These are phyloP conservation scores for Cryptops parisi DNA, from an alignment of 2,888 invertebrate species.

Conservation along the genomic window DNA sequence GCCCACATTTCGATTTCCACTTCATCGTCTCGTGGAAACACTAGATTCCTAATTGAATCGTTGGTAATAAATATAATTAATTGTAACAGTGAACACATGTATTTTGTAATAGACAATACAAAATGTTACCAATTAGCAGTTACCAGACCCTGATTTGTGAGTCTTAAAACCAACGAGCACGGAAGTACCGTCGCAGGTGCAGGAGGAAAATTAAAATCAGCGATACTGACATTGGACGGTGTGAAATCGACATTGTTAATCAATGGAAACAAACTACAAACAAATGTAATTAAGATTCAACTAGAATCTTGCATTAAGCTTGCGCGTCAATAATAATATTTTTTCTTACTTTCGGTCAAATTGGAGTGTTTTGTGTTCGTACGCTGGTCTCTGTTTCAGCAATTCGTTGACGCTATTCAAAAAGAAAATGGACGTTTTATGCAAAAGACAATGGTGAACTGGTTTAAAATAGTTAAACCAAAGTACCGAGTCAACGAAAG, in stretches of 20 bases:
- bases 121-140: conserved; percentile 1
- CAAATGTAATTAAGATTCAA: too few relatives aligned
- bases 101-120: not conserved
- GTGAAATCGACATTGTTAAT: not conserved
- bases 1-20: conserved; percentile 10
- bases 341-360: too few relatives aligned
- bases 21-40: conserved; percentile 1
- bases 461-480: too few relatives aligned
- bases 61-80: too few relatives aligned
- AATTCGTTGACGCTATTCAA: too few relatives aligned
- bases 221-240: not conserved
- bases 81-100: too few relatives aligned
- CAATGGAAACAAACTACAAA: conserved; percentile 4
- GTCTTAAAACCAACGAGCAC: conserved; percentile 1
- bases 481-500: not conserved
- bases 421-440: too few relatives aligned
- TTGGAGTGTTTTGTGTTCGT: too few relatives aligned
- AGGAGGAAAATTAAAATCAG: conserved; percentile 4
- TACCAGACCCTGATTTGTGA: conserved; percentile 2
- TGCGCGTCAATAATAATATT: too few relatives aligned
- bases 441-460: too few relatives aligned
- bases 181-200: not conserved
- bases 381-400: too few relatives aligned
- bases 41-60: not conserved
- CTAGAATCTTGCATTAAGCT: too few relatives aligned